A percentile compares a stretch with the other conserved stretches of the same genome.
Conservation (phyloP, 1,140 invertebrate genomes). For the Manduca sexta region DNA sequence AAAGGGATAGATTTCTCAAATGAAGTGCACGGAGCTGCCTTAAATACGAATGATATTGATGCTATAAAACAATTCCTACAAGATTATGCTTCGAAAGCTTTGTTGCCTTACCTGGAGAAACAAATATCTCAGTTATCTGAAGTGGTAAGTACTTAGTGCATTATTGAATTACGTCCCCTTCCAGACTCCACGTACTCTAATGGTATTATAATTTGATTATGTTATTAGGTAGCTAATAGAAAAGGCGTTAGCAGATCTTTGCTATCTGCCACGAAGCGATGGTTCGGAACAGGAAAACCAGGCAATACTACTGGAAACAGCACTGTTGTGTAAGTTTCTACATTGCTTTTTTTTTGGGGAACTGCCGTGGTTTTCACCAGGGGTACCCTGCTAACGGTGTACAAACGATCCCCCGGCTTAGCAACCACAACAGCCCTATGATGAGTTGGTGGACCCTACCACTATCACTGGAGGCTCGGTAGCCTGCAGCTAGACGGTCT, state of each 20-base stretch:
- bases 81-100: constrained; percentile 89
- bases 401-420: too few species aligned
- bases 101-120: constrained; percentile 93
- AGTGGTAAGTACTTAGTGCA: constrained; percentile 75
- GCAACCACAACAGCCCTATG: too few species aligned
- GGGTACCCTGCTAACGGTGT: too few species aligned
- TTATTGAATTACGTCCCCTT: constrained; percentile 1
- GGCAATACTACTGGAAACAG: constrained; percentile 81
- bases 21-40: constrained; percentile 80
- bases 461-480: too few species aligned
- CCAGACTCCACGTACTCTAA: too few species aligned
- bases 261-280: constrained; percentile 94
- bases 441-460: too few species aligned
- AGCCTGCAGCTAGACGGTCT: too few species aligned
- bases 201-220: not conserved
- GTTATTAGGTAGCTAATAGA: constrained; percentile 81
- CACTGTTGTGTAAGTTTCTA: constrained; percentile 82
- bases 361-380: too few species aligned
- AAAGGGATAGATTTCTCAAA: constrained; percentile 76
- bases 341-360: constrained; percentile 8
- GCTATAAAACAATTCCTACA: constrained; percentile 88
- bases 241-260: constrained; percentile 94
- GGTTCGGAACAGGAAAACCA: constrained; percentile 93
- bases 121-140: constrained; percentile 89
- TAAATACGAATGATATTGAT: constrained; percentile 88